Percentiles rank a stretch among this genome's conserved stretches.
Conservation (phyloP, 2,797 vertebrate species). For the Acrossocheilus fasciatus region DNA sequence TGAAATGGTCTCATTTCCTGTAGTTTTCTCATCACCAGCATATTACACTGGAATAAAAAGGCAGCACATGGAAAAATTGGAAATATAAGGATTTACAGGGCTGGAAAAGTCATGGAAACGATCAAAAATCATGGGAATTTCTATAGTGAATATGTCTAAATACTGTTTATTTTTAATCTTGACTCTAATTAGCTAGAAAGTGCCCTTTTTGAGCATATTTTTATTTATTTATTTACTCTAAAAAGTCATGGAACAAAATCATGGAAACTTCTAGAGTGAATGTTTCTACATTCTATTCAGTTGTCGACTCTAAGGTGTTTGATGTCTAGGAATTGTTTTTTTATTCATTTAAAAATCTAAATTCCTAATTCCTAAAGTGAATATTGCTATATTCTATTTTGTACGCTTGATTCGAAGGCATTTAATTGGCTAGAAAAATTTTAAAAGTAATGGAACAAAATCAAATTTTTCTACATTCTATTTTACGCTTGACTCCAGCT, state of each 20-base stretch:
- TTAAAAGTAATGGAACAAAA: too few species aligned
- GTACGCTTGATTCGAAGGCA: neutral
- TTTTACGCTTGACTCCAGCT: neutral
- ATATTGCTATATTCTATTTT: neutral
- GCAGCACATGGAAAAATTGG: neutral
- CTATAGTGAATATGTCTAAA: neutral
- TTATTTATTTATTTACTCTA: neutral
- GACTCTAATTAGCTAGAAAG: neutral
- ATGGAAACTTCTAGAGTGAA: neutral
- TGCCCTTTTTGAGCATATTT: neutral
- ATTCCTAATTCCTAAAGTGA: neutral
- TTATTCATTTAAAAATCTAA: neutral
- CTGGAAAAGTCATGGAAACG: neutral
- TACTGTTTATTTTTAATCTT: neutral
- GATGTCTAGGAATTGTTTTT: neutral
- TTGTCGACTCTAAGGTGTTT: neutral
- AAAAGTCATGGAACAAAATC: neutral
- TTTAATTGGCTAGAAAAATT: too few species aligned
- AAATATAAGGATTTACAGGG: neutral
- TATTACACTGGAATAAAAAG: neutral
- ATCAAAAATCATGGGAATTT: neutral
- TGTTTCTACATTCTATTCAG: neutral
- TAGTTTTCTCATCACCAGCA: constrained; percentile 5
- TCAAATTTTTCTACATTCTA: neutral
- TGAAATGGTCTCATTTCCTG: constrained; percentile 53